Conservation (phyloP, 2,797 vertebrate genomes). For the Etheostoma nigrum region DNA sequence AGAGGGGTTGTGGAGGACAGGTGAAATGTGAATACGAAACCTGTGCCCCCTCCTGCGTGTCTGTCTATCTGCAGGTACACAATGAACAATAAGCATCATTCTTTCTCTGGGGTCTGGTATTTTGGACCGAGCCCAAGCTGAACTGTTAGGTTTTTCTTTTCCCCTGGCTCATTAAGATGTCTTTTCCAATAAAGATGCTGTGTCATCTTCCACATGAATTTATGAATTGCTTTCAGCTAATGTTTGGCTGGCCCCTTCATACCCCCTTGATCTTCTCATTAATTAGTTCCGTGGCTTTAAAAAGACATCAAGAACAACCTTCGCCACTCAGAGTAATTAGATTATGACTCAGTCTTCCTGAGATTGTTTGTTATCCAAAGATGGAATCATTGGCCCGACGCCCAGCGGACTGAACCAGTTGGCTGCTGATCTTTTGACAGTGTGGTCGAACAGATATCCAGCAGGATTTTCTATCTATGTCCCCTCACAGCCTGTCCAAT, state of each 20-base stretch:
- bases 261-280: background rate
- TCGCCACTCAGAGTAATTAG: slow-evolving; percentile 14
- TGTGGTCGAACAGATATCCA: background rate
- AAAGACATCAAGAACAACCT: background rate
- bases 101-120: slow-evolving; percentile 60
- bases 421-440: background rate
- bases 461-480: background rate
- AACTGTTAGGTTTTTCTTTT: slow-evolving; percentile 11
- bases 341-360: slow-evolving; percentile 15
- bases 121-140: slow-evolving; percentile 39
- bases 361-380: slow-evolving; percentile 13
- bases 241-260: background rate
- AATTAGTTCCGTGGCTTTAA: slow-evolving; percentile 12
- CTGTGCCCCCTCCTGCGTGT: slow-evolving; percentile 36
- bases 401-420: background rate
- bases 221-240: slow-evolving; percentile 11
- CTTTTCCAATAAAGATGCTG: slow-evolving; percentile 24
- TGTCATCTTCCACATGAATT: slow-evolving; percentile 26
- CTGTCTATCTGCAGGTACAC: slow-evolving; percentile 63
- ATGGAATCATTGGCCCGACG: background rate
- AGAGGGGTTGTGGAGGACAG: slow-evolving; percentile 46
- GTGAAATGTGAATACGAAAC: slow-evolving; percentile 61
- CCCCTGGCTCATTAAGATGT: slow-evolving; percentile 20
- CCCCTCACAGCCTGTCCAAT: background rate
- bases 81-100: slow-evolving; percentile 73